Evolutionary conservation across 2,888 invertebrate genomes (phyloP).

Genomic region (Eulithis testata): DNA sequence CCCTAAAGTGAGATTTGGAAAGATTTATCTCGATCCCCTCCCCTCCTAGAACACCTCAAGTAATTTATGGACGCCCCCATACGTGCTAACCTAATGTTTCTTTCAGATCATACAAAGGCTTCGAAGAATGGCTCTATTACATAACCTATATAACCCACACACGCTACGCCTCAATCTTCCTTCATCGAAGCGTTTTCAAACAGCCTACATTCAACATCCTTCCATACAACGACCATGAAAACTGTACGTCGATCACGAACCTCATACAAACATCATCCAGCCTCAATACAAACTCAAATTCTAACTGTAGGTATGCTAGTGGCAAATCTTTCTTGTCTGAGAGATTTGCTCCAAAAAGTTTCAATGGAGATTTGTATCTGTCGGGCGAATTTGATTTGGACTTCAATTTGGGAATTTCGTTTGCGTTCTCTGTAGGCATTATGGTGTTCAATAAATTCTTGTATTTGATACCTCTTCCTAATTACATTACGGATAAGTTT

Average conservation of each 20-base stretch:
- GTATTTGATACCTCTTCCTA: conserved; percentile 93
- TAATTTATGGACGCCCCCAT: too few species aligned
- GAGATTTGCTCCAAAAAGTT: conserved; percentile 86
- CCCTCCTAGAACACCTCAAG: too few species aligned
- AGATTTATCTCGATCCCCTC: too few species aligned
- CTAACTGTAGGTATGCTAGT: conserved; percentile 88
- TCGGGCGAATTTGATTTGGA: conserved; percentile 87
- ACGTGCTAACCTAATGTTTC: too few species aligned
- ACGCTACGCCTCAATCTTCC: conserved; percentile 90
- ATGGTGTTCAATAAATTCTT: conserved; percentile 93
- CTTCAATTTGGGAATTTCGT: conserved; percentile 91
- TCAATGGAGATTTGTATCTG: conserved; percentile 82
- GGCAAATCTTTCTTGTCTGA: conserved; percentile 90
- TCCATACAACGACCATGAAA: conserved; percentile 79
- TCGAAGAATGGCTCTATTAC: conserved; percentile 93
- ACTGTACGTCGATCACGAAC: conserved; percentile 82
- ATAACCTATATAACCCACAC: conserved; percentile 91
- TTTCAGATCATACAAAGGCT: conserved; percentile 89
- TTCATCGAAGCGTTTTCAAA: conserved; percentile 89
- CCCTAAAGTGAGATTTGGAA: too few species aligned
- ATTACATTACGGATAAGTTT: conserved; percentile 94
- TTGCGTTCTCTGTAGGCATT: conserved; percentile 92
- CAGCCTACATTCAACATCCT: conserved; percentile 82
- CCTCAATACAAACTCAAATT: conserved; percentile 77
- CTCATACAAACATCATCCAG: conserved; percentile 82